Conservation (phyloP, 2,113 vertebrate species). For the Lathamus discolor region DNA sequence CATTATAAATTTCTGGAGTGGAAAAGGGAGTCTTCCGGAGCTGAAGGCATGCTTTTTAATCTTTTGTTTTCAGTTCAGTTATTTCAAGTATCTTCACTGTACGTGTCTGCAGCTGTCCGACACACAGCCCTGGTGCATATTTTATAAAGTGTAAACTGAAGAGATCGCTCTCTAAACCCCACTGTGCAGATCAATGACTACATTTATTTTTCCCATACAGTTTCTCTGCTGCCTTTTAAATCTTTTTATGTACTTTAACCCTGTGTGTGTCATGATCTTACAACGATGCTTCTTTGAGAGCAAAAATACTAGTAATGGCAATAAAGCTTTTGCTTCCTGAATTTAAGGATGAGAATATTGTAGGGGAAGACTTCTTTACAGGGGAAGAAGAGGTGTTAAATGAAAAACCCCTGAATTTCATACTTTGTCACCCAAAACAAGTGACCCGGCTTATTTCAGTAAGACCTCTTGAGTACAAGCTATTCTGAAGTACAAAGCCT, state of each 20-base stretch:
- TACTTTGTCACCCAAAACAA: conserved; percentile 19
- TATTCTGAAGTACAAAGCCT: conserved; percentile 1
- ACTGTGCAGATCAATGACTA: conserved; percentile 49
- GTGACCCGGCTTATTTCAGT: neutral
- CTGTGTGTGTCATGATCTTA: neutral
- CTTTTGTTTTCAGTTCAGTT: conserved; percentile 56
- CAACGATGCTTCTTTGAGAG: conserved; percentile 17
- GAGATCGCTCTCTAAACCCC: conserved; percentile 42
- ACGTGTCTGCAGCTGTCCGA: conserved; percentile 53
- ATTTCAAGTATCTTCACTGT: conserved; percentile 47
- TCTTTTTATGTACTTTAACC: conserved; percentile 51
- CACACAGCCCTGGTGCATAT: neutral
- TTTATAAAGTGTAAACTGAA: conserved; percentile 65
- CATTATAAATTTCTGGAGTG: conserved; percentile 28
- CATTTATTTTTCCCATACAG: conserved; percentile 35
- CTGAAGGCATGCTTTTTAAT: conserved; percentile 45
- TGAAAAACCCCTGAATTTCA: conserved; percentile 6
- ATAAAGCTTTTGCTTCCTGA: conserved; percentile 39
- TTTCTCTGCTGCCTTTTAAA: conserved; percentile 50
- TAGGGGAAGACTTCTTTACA: neutral
- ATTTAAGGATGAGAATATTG: neutral
- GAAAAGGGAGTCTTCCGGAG: conserved; percentile 38
- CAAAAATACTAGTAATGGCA: neutral
- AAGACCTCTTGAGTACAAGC: neutral
- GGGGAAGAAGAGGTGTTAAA: conserved; percentile 21